A percentile compares a stretch with the other conserved stretches of the same genome.
Conservation (phyloP, 2,797 vertebrate species). For the Sphaeramia orbicularis region DNA sequence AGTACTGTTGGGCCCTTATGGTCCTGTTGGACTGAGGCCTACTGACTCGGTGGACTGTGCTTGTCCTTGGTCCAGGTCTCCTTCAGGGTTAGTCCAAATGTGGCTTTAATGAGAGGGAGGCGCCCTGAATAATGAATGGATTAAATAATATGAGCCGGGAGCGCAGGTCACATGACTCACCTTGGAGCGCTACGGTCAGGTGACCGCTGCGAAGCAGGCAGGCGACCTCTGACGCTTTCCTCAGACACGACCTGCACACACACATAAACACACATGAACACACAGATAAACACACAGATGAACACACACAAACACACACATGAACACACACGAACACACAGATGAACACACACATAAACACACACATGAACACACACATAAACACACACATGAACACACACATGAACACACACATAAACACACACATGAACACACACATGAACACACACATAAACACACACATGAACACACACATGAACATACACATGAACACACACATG, state of each 20-base stretch:
- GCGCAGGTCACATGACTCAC: constrained; percentile 81
- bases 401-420: too few species aligned
- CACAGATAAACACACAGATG: too few species aligned
- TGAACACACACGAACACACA: too few species aligned
- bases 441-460: too few species aligned
- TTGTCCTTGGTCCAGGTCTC: constrained; percentile 38
- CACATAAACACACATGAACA: neutral
- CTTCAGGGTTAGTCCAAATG: constrained; percentile 59
- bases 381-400: too few species aligned
- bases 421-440: too few species aligned
- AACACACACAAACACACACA: too few species aligned
- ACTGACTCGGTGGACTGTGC: constrained; percentile 53
- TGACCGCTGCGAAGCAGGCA: constrained; percentile 87
- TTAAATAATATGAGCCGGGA: constrained; percentile 49
- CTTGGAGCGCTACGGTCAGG: constrained; percentile 93
- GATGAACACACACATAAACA: too few species aligned
- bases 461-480: too few species aligned
- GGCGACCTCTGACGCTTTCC: constrained; percentile 90
- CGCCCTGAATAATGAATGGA: constrained; percentile 70
- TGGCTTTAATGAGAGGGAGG: constrained; percentile 63
- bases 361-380: too few species aligned
- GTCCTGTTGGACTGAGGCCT: constrained; percentile 18
- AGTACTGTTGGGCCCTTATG: constrained; percentile 6
- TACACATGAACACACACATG: too few species aligned
- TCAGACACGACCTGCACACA: constrained; percentile 88